Conservation (phyloP, 2,797 vertebrate genomes). For the Salmo trutta region DNA sequence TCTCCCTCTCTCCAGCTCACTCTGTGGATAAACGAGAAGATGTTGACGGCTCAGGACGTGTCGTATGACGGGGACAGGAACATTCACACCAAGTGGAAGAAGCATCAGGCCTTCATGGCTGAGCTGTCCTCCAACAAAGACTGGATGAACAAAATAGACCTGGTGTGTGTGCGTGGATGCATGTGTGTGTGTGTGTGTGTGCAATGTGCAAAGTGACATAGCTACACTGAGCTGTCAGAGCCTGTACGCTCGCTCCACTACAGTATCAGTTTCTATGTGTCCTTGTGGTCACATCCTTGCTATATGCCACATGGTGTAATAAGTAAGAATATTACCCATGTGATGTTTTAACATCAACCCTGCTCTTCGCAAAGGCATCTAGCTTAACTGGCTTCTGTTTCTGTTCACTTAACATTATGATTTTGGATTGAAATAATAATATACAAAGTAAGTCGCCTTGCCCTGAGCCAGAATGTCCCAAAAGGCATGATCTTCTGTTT, state of each 20-base stretch:
- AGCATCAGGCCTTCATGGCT: slow-evolving; percentile 94
- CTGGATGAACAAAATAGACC: slow-evolving; percentile 88
- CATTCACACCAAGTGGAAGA: slow-evolving; percentile 94
- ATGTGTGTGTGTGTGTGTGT: slow-evolving; percentile 44
- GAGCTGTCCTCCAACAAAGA: slow-evolving; percentile 90
- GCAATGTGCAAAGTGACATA: background rate
- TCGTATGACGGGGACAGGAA: slow-evolving; percentile 89
- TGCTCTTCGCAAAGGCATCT: background rate
- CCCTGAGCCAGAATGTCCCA: background rate
- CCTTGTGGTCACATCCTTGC: slow-evolving; percentile 55
- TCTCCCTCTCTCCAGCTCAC: slow-evolving; percentile 78
- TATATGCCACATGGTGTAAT: background rate
- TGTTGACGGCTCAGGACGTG: slow-evolving; percentile 91
- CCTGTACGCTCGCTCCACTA: slow-evolving; percentile 44
- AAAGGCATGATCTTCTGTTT: background rate
- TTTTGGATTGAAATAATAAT: background rate
- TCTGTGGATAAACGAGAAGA: slow-evolving; percentile 97
- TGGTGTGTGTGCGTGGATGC: slow-evolving; percentile 73
- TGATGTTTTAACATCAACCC: background rate
- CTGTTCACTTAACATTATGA: background rate
- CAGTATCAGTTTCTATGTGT: slow-evolving; percentile 40
- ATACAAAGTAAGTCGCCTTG: background rate
- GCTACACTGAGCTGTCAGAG: slow-evolving; percentile 75
- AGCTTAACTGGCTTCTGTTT: background rate
- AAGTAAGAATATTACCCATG: background rate